These are phyloP conservation scores for Varecia variegata DNA, from an alignment of 2,797 vertebrate species.

Conservation along the genomic window DNA sequence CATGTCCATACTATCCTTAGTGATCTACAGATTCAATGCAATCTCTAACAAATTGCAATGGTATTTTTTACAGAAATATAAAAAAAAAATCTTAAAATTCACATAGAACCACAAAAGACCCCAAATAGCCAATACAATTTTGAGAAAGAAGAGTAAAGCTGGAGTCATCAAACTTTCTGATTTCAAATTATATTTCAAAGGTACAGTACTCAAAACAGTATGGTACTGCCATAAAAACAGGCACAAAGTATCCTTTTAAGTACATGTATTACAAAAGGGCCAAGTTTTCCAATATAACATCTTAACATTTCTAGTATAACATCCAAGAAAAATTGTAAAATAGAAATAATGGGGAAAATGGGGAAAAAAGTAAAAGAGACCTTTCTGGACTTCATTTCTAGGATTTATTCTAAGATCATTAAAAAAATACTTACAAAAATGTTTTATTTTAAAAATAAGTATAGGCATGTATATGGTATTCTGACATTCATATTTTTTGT, in stretches of 20 bases:
- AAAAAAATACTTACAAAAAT: background rate
- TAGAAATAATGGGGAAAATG: background rate
- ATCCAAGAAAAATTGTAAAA: conserved; percentile 9
- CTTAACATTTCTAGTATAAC: background rate
- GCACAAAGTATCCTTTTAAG: background rate
- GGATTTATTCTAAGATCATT: background rate
- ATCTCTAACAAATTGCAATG: background rate
- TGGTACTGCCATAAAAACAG: background rate
- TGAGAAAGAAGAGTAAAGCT: background rate
- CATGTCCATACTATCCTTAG: background rate
- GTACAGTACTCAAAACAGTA: background rate
- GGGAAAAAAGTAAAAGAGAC: background rate
- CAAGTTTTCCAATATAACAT: background rate
- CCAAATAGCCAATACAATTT: background rate
- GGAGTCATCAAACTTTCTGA: background rate
- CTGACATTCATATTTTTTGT: background rate
- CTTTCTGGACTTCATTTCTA: background rate
- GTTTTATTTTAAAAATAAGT: background rate
- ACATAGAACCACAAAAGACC: background rate
- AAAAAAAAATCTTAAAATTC: background rate
- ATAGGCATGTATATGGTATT: background rate
- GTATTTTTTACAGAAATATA: background rate
- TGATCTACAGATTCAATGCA: background rate
- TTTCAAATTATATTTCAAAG: background rate
- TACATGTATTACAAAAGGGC: background rate